These are phyloP conservation scores for Microhierax caerulescens DNA, from an alignment of 2,797 vertebrate species.

Conservation along the genomic window DNA sequence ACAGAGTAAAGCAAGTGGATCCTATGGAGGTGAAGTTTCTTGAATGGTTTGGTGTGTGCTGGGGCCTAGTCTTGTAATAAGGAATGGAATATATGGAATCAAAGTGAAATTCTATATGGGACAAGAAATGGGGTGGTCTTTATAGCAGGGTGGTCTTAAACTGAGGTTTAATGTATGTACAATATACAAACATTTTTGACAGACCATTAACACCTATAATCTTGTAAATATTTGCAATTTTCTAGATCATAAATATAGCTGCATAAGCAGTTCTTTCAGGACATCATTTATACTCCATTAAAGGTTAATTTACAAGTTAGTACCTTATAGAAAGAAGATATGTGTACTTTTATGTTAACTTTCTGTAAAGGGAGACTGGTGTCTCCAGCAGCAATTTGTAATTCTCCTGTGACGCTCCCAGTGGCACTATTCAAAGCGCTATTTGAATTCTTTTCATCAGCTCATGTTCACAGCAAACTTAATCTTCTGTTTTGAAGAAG, in stretches of 20 bases:
- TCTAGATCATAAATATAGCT: conserved; percentile 85
- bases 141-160: conserved; percentile 82
- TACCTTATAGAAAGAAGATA: conserved; percentile 84
- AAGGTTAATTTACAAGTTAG: conserved; percentile 86
- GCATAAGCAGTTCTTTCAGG: conserved; percentile 83
- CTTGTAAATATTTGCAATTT: conserved; percentile 88
- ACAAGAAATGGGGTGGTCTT: conserved; percentile 80
- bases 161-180: conserved; percentile 82
- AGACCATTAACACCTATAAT: conserved; percentile 87
- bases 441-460: conserved; percentile 80
- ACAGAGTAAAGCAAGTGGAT: conserved; percentile 24
- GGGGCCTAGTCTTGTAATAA: conserved; percentile 72
- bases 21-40: conserved; percentile 44
- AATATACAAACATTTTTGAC: conserved; percentile 87
- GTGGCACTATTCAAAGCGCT: conserved; percentile 77
- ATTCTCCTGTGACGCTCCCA: conserved; percentile 77
- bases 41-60: conserved; percentile 65
- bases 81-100: conserved; percentile 78
- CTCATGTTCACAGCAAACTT: conserved; percentile 79
- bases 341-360: conserved; percentile 78
- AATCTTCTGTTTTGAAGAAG: conserved; percentile 76
- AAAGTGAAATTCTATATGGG: conserved; percentile 81
- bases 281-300: conserved; percentile 84
- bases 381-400: conserved; percentile 82
- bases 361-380: conserved; percentile 78